These are phyloP conservation scores for Podarcis muralis DNA, from an alignment of 2,113 vertebrate genomes.

Conservation along the genomic window DNA sequence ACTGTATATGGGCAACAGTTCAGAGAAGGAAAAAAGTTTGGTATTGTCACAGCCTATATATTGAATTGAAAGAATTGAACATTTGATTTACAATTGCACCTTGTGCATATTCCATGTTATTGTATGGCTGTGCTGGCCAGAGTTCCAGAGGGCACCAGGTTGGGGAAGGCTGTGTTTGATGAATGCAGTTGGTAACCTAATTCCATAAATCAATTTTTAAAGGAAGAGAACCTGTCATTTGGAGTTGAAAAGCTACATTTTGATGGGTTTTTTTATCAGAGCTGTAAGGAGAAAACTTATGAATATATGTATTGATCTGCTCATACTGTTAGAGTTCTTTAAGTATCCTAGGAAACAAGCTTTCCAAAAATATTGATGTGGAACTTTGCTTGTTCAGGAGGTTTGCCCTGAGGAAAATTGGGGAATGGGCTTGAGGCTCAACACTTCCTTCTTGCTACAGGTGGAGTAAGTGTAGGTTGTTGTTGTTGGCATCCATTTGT, in stretches of 20 bases:
- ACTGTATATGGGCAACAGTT: background rate
- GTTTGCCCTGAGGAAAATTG: background rate
- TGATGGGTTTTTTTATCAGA: constrained; percentile 53
- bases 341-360: constrained; percentile 47
- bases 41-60: background rate
- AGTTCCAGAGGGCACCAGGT: no score
- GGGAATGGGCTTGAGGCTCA: background rate
- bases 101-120: background rate
- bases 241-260: constrained; percentile 60
- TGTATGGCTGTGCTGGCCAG: no score
- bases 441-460: background rate
- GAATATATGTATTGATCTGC: constrained; percentile 60
- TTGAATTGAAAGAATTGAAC: background rate
- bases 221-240: constrained; percentile 53
- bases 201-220: constrained; percentile 56
- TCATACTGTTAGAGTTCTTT: constrained; percentile 42
- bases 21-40: constrained; percentile 14
- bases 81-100: background rate
- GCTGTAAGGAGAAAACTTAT: constrained; percentile 42
- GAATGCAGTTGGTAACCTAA: constrained; percentile 54
- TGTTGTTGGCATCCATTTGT: no score
- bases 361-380: background rate
- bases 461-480: background rate
- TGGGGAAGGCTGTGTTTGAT: constrained; percentile 21
- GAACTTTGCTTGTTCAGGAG: background rate